These are phyloP conservation scores for Casuarius casuarius DNA, from an alignment of 2,113 vertebrate species.

Conservation along the genomic window DNA sequence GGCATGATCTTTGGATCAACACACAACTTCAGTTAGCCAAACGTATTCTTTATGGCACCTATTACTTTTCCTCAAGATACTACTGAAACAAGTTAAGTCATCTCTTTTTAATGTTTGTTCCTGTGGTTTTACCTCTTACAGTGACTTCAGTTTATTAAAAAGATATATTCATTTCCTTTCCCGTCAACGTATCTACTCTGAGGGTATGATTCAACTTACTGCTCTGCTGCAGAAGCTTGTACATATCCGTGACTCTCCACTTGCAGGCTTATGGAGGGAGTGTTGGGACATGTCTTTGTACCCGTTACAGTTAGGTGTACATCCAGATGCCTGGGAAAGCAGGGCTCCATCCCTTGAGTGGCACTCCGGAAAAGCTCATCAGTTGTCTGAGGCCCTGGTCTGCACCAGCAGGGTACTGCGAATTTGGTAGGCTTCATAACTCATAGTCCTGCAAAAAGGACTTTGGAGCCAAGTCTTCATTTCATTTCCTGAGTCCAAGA, in stretches of 20 bases:
- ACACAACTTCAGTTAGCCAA: not conserved
- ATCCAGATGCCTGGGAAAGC: not conserved
- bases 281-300: not conserved
- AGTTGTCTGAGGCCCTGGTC: not conserved
- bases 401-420: not conserved
- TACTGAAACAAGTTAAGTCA: not conserved
- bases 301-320: not conserved
- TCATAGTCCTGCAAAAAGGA: not conserved
- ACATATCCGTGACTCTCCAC: not conserved
- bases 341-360: not conserved
- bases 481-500: not conserved
- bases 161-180: not conserved
- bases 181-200: not conserved
- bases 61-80: not conserved
- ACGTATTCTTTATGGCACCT: not conserved
- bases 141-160: not conserved
- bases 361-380: not conserved
- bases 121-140: not conserved
- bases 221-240: not conserved
- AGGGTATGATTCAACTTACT: not conserved
- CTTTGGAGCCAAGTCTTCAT: not conserved
- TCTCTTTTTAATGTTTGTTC: not conserved
- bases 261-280: not conserved
- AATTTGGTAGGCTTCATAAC: not conserved
- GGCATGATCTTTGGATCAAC: not conserved